Base-by-base conservation (phyloP, 2,797 vertebrate genomes). In the Chlorospingus flavigularis region DNA sequence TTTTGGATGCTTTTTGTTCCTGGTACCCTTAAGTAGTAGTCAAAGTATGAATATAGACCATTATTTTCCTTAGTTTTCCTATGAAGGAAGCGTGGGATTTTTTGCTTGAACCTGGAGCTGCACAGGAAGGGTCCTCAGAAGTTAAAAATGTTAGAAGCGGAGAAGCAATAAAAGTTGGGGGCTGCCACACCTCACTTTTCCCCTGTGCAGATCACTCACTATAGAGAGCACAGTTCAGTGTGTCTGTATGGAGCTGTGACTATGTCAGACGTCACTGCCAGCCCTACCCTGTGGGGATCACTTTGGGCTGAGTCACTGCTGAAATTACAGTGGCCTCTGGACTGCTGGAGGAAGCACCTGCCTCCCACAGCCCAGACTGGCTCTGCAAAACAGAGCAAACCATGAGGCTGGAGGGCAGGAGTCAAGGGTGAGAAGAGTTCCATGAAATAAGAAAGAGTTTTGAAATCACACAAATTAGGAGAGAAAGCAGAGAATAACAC, bases 251-350 rank as follows among this genome's bases (percentile, higher is more conserved):
- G 19, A 12, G 42, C 33, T 7, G 1, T 45, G 72, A 68, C 51
- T 68, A 3, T 0, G 0, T n/a, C 20, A 30, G 63, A 43, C 0
- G 0, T 11, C 26, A 8, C 16, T 88, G 47, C 39, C 48, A 76
- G 54, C 60, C 35, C 54, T 54, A 0, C 51, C 39, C 55, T 9
- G 19, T 25, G 67, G 35, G 10, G 10, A 35, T 82, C 2, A 0
- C 43, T 88, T 58, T 62, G 63, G n/a, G 31, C 63, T 80, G 76
- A 86, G 65, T 90, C 68, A 55, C 48, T 23, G 0, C 83, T 51
- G 76, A 76, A 88, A 83, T 73, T 20, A 33, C 39, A 55, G 73
- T 28, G 35, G 21, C 39, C 60, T 35, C 39, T 73, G 58, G 43
- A n/a, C 58, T 55, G 51, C 23, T 0, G 0, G 42, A 43, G 39